phyloP scores from a whole-genome alignment of 1,140 invertebrate species.

The Drosophila rufa region DNA sequence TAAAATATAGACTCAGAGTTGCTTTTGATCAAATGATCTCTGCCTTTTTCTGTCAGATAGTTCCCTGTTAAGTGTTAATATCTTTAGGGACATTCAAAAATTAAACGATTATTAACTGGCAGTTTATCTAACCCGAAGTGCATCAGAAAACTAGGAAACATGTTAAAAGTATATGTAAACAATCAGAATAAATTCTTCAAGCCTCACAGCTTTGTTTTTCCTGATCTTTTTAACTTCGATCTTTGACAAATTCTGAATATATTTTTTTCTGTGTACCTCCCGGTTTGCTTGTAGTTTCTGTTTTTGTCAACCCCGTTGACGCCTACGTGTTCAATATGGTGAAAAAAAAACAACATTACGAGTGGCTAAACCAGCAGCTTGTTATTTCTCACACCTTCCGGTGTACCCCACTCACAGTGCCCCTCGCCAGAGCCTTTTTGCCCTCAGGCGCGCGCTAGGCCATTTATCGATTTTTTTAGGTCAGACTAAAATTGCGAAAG shows the following conservation, averaged over 20 bases:
- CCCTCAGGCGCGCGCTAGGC: constrained; percentile 19
- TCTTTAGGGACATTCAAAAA: no score
- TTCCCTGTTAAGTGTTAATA: no score
- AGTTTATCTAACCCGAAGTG: no score
- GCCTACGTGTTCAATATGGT: constrained; percentile 59
- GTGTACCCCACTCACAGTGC: neutral
- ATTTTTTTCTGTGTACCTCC: constrained; percentile 24
- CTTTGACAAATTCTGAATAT: neutral
- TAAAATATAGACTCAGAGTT: no score
- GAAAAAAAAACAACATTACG: constrained; percentile 31
- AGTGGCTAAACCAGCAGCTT: constrained; percentile 42
- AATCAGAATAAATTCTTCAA: no score
- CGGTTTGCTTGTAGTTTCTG: constrained; percentile 11
- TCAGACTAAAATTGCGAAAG: constrained; percentile 47
- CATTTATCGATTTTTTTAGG: constrained; percentile 48
- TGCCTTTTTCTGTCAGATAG: no score
- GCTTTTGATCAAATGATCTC: neutral
- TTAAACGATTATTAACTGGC: no score
- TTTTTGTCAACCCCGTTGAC: constrained; percentile 51
- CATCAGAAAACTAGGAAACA: no score
- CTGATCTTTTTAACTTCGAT: no score
- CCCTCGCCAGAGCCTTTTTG: constrained; percentile 12
- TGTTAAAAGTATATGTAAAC: no score
- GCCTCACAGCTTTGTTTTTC: no score
- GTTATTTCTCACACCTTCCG: constrained; percentile 55